A percentile compares a stretch with the other conserved stretches of the same genome.
Evolutionary conservation across 2,888 invertebrate species (phyloP).

Genomic region (Tineola bisselliella): DNA sequence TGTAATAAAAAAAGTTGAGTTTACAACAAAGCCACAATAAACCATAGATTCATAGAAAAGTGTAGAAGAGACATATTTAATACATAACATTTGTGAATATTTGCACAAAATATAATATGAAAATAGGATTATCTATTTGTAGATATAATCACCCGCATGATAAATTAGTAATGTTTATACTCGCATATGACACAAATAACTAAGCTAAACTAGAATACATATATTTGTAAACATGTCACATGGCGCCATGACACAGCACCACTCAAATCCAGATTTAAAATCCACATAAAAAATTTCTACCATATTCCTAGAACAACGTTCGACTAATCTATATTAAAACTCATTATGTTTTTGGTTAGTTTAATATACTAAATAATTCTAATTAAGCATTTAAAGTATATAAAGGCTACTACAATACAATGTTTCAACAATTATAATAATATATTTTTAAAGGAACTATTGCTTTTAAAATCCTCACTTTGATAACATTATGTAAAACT

Average conservation of each 20-base stretch:
- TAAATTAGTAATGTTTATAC: not conserved
- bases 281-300: not conserved
- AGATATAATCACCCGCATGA: not conserved
- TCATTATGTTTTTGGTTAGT: not conserved
- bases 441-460: not conserved
- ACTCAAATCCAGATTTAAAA: conserved; percentile 1
- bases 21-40: not conserved
- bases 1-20: conserved; percentile 10
- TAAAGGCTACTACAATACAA: not conserved
- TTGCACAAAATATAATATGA: not conserved
- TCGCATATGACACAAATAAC: not conserved
- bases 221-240: not conserved
- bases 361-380: not conserved
- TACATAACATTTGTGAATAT: too few relatives aligned
- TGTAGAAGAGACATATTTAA: too few relatives aligned
- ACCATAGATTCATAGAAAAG: too few relatives aligned
- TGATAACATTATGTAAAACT: too few relatives aligned
- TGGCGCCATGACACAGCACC: conserved; percentile 1
- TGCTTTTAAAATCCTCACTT: too few relatives aligned
- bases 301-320: not conserved
- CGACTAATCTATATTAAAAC: not conserved
- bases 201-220: too few relatives aligned
- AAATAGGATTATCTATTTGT: not conserved
- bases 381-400: not conserved
- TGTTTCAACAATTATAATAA: not conserved